phyloP scores from a whole-genome alignment of 2,797 vertebrate species.

The Pteropus rufus region DNA sequence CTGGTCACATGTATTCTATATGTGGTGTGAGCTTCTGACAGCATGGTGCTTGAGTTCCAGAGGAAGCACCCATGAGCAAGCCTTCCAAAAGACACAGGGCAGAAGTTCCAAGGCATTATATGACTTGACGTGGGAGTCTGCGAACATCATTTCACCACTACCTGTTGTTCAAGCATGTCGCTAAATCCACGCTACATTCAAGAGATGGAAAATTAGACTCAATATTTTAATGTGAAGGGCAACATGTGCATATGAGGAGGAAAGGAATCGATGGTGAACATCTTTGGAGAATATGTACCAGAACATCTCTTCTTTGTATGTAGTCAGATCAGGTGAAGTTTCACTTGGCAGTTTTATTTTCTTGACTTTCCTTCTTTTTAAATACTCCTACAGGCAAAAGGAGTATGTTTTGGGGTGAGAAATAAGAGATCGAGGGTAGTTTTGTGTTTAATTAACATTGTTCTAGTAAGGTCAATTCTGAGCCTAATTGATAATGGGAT shows the following conservation, averaged over 20 bases:
- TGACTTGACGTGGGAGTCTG: not conserved
- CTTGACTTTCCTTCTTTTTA: not conserved
- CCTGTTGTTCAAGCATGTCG: not conserved
- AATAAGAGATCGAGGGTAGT: not conserved
- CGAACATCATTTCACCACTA: not conserved
- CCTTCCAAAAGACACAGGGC: not conserved
- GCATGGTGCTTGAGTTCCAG: not conserved
- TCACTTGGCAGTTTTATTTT: not conserved
- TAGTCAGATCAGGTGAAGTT: not conserved
- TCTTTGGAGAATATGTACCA: not conserved
- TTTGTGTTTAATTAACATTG: not conserved
- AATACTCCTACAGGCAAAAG: not conserved
- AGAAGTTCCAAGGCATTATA: not conserved
- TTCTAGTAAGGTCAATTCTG: not conserved
- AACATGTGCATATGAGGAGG: not conserved
- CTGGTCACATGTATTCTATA: rapidly evolving
- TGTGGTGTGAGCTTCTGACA: not conserved
- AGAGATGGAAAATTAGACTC: not conserved
- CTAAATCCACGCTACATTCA: not conserved
- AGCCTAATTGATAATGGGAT: not conserved
- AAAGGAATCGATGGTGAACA: not conserved
- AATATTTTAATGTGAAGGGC: not conserved
- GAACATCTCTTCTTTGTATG: not conserved
- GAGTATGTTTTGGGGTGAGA: not conserved
- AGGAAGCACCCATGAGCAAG: not conserved